phyloP scores from a whole-genome alignment of 2,888 invertebrate genomes.

The Eustalomyia histrio region DNA sequence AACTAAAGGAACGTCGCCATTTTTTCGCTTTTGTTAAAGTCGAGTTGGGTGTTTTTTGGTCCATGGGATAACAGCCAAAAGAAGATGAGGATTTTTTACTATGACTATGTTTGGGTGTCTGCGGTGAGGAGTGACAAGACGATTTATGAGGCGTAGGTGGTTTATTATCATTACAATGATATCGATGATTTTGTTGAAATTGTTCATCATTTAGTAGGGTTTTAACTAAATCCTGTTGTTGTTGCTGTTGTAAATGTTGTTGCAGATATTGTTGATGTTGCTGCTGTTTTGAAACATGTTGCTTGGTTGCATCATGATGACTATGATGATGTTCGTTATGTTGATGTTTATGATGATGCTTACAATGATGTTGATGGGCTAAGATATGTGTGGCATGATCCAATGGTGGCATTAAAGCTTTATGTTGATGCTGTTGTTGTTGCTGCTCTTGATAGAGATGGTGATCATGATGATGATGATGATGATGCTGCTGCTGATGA shows the following conservation, averaged over 20 bases:
- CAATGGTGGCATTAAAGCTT: conserved; percentile 77
- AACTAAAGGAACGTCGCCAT: conserved; percentile 74
- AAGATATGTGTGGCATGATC: conserved; percentile 69
- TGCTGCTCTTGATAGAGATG: conserved; percentile 28
- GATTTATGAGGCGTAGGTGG: conserved; percentile 54
- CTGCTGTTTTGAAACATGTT: conserved; percentile 10
- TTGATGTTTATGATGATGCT: conserved; percentile 72
- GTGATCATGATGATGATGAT: conserved; percentile 31
- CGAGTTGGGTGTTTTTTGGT: conserved; percentile 65
- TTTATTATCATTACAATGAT: conserved; percentile 53
- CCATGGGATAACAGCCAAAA: conserved; percentile 24
- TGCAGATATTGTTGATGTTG: conserved; percentile 42
- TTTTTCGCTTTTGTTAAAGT: conserved; percentile 70
- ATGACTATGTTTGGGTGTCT: conserved; percentile 48
- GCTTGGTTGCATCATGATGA: conserved; percentile 12
- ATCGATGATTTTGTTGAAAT: conserved; percentile 37
- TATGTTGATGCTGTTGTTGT: conserved; percentile 67
- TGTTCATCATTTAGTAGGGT: conserved; percentile 52
- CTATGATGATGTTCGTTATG: conserved; percentile 65
- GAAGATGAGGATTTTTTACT: conserved; percentile 38
- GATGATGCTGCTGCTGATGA: conserved; percentile 51
- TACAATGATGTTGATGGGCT: conserved; percentile 63
- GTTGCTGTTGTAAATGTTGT: conserved; percentile 48
- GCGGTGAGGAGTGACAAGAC: conserved; percentile 49
- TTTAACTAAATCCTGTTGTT: conserved; percentile 53